phyloP scores from a whole-genome alignment of 2,113 vertebrate species.

The Atlantisia rogersi region DNA sequence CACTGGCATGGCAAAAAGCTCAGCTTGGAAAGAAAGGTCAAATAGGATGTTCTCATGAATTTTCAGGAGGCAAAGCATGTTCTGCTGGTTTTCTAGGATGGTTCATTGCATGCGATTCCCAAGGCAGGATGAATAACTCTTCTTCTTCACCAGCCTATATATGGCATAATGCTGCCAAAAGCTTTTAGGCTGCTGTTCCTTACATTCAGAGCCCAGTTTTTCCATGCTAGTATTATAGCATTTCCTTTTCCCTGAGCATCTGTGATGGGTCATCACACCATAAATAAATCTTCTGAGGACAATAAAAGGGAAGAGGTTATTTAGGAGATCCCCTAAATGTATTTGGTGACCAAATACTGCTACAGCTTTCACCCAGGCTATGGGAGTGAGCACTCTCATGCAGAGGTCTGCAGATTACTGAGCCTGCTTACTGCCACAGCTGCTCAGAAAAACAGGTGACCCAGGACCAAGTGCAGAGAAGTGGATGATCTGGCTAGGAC shows the following conservation, averaged over 20 bases:
- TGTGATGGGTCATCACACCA: neutral
- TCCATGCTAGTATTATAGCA: neutral
- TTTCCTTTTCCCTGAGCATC: neutral
- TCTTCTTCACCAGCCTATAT: neutral
- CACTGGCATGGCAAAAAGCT: neutral
- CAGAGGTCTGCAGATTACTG: neutral
- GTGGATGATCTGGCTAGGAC: neutral
- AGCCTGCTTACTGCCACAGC: rapidly evolving
- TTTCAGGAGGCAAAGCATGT: neutral
- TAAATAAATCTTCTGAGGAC: neutral
- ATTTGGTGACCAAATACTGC: neutral
- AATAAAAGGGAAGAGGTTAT: neutral
- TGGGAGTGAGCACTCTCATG: neutral
- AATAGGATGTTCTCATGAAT: neutral
- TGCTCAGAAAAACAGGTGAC: neutral
- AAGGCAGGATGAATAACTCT: neutral
- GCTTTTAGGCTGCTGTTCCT: neutral
- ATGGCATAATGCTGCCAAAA: neutral
- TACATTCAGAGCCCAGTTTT: neutral
- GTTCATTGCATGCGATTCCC: neutral
- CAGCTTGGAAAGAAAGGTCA: neutral
- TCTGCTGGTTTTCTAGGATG: neutral
- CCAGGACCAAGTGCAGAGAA: neutral
- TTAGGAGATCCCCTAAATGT: neutral
- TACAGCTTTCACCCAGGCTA: neutral